phyloP scores from a whole-genome alignment of 2,113 vertebrate species.

The Chaetorhynchus papuensis region DNA sequence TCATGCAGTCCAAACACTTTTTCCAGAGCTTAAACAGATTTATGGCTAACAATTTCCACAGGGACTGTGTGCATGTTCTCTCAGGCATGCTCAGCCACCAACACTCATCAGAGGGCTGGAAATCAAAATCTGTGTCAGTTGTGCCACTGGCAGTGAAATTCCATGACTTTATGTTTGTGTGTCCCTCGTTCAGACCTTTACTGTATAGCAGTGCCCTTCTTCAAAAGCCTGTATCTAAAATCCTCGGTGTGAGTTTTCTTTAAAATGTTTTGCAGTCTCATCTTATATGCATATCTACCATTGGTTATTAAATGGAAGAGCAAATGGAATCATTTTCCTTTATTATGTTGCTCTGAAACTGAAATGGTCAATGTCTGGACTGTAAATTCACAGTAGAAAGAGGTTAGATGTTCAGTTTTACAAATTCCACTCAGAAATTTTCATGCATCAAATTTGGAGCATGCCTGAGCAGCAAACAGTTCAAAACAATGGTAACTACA shows the following conservation, averaged over 20 bases:
- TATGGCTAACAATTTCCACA: background rate
- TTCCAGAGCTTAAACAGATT: conserved; percentile 15
- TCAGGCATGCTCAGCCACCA: background rate
- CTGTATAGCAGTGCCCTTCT: background rate
- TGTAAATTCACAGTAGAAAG: background rate
- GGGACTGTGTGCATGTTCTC: background rate
- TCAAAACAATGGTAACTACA: background rate
- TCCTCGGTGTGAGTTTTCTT: background rate
- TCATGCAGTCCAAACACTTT: background rate
- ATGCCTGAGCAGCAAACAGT: background rate
- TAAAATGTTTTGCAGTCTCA: background rate
- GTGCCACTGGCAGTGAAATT: background rate
- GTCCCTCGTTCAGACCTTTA: background rate
- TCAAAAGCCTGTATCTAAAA: background rate
- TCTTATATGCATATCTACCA: background rate
- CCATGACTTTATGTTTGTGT: background rate
- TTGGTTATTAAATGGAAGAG: background rate
- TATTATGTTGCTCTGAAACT: background rate
- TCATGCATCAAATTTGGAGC: background rate
- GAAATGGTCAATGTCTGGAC: background rate
- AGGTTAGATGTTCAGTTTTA: background rate
- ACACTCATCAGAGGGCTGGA: background rate
- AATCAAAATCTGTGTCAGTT: background rate
- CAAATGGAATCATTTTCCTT: background rate
- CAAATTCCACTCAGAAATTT: background rate